Conservation (phyloP, 2,797 vertebrate species). For the Trematomus bernacchii region DNA sequence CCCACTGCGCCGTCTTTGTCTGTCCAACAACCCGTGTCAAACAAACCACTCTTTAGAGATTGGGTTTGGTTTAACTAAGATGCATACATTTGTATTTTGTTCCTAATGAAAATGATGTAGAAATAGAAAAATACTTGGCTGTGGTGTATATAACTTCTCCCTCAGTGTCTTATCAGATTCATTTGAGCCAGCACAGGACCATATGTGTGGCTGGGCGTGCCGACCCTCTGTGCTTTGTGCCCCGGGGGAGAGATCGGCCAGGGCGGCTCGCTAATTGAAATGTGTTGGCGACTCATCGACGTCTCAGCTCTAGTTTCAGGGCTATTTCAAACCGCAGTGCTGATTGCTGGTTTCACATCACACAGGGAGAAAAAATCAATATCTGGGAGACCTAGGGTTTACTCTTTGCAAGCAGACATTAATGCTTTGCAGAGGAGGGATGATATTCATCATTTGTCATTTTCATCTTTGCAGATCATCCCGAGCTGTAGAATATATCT, state of each 20-base stretch:
- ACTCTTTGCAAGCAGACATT: constrained; percentile 84
- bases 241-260: constrained; percentile 87
- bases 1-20: constrained; percentile 2
- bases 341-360: constrained; percentile 91
- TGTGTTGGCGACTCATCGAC: constrained; percentile 91
- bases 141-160: constrained; percentile 51
- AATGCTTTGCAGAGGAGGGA: constrained; percentile 78
- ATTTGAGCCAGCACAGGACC: constrained; percentile 65
- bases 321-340: constrained; percentile 90
- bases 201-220: constrained; percentile 76
- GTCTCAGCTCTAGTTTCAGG: constrained; percentile 89
- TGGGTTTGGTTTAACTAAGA: constrained; percentile 30
- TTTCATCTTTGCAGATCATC: constrained; percentile 66
- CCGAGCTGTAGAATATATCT: constrained; percentile 44
- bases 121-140: constrained; percentile 51
- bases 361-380: constrained; percentile 86
- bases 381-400: constrained; percentile 82
- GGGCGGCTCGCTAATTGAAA: constrained; percentile 92
- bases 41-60: constrained; percentile 31
- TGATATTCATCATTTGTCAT: constrained; percentile 79
- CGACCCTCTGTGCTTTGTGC: constrained; percentile 79
- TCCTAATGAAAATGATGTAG: constrained; percentile 29
- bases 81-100: constrained; percentile 36
- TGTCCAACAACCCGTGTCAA: constrained; percentile 4
- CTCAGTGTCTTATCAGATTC: constrained; percentile 68